These are phyloP conservation scores for Bombus superbus DNA, from an alignment of 1,140 invertebrate species.

Conservation along the genomic window DNA sequence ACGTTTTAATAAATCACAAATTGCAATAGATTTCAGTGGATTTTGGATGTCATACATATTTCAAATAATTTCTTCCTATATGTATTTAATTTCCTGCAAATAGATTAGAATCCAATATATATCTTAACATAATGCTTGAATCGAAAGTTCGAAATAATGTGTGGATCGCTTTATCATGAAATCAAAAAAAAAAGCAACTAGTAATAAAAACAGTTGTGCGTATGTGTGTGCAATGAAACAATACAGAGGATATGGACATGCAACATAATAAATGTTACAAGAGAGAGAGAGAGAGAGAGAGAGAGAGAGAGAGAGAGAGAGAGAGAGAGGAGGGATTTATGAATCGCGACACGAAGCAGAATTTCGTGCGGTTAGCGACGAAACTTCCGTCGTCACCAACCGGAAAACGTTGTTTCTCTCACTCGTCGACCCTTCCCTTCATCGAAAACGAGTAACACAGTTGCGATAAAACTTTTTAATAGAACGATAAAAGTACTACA, in stretches of 20 bases:
- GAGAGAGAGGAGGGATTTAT: conserved; percentile 6
- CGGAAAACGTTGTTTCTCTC: conserved; percentile 2
- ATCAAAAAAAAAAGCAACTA: not conserved
- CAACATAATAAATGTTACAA: conserved; percentile 26
- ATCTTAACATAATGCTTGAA: not conserved
- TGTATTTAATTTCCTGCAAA: too few species aligned
- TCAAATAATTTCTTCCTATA: too few species aligned
- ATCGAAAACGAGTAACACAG: conserved; percentile 20
- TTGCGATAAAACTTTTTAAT: conserved; percentile 26
- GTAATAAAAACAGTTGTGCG: not conserved
- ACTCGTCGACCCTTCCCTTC: conserved; percentile 4
- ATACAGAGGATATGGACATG: not conserved
- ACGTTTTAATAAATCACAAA: too few species aligned
- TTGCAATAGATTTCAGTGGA: too few species aligned
- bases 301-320: too few species aligned
- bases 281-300: not conserved
- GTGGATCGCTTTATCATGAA: too few species aligned
- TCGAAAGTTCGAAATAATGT: not conserved
- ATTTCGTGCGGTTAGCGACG: conserved; percentile 28
- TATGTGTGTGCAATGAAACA: not conserved
- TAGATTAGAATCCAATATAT: not conserved
- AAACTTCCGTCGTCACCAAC: conserved; percentile 27
- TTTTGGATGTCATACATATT: too few species aligned
- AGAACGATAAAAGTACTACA: not conserved
- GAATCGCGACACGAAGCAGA: conserved; percentile 31